These are phyloP conservation scores for Aporophyla nigra DNA, from an alignment of 2,888 invertebrate genomes.

Conservation along the genomic window DNA sequence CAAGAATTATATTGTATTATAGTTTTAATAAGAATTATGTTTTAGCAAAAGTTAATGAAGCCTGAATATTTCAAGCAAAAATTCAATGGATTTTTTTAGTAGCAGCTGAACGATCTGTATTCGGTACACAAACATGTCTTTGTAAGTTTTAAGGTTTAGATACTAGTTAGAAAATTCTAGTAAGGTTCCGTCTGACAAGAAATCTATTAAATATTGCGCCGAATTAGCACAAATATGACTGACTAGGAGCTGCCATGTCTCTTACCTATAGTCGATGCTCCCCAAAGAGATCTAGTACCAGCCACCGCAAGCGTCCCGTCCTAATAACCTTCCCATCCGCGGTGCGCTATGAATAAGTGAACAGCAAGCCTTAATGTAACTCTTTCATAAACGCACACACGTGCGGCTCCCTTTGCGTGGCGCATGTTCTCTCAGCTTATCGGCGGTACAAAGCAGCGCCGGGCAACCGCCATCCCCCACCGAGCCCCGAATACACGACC, in stretches of 20 bases:
- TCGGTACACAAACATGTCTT: no score
- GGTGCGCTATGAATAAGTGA: constrained; percentile 83
- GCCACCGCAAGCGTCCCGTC: constrained; percentile 59
- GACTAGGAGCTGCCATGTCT: background rate
- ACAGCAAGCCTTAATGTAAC: constrained; percentile 80
- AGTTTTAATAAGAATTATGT: no score
- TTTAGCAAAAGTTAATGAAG: no score
- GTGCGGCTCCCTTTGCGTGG: constrained; percentile 76
- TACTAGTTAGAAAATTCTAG: no score
- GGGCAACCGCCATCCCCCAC: constrained; percentile 77
- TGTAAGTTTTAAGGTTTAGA: no score
- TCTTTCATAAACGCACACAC: constrained; percentile 84
- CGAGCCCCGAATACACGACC: constrained; percentile 86
- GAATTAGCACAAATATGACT: no score
- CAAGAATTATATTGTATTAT: no score
- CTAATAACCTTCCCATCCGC: constrained; percentile 72
- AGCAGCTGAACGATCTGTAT: no score
- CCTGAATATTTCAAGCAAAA: no score
- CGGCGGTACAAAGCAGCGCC: constrained; percentile 79
- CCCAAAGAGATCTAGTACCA: constrained; percentile 21
- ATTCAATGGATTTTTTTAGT: no score
- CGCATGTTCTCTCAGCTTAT: constrained; percentile 73
- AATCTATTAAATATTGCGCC: no score
- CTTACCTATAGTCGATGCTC: background rate
- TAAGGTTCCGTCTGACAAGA: no score